Conservation (phyloP, 2,888 invertebrate genomes). For the Melinopterus prodromus region DNA sequence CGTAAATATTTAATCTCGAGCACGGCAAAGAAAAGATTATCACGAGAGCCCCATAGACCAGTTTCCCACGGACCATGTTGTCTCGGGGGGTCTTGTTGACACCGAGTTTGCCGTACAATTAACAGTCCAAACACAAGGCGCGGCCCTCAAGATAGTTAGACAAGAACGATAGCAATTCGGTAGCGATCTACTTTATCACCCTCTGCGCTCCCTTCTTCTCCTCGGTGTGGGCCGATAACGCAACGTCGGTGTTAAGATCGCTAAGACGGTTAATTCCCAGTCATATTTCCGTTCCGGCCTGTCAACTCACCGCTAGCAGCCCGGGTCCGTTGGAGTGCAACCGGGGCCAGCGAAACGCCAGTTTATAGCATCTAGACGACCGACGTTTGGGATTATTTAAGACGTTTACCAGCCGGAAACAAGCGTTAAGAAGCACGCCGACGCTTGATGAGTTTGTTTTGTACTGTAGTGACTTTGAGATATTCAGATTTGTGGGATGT, state of each 20-base stretch:
- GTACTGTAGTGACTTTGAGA: no score
- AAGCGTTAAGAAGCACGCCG: no score
- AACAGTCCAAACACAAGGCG: background rate
- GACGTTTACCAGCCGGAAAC: constrained; percentile 4
- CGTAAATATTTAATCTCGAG: no score
- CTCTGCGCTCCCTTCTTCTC: constrained; percentile 5
- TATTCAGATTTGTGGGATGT: no score
- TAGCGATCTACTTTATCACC: constrained; percentile 10
- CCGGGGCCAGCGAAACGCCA: background rate
- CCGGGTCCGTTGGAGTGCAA: no score
- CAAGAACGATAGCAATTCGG: constrained; percentile 12
- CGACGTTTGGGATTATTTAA: constrained; percentile 12
- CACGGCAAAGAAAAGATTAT: no score
- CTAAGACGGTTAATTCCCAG: constrained; percentile 18
- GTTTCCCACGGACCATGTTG: no score
- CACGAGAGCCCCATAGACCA: no score
- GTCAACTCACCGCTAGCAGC: background rate
- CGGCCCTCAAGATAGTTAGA: constrained; percentile 5
- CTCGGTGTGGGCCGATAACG: background rate
- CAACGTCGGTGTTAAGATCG: constrained; percentile 6
- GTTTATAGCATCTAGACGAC: constrained; percentile 14
- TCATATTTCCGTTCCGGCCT: constrained; percentile 20
- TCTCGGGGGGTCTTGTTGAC: constrained; percentile 6
- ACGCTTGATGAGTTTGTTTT: no score
- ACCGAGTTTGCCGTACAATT: constrained; percentile 5